Percentiles rank a stretch among this genome's conserved stretches.
Conservation (phyloP, 2,888 invertebrate species). For the Seira sanloemensis region DNA sequence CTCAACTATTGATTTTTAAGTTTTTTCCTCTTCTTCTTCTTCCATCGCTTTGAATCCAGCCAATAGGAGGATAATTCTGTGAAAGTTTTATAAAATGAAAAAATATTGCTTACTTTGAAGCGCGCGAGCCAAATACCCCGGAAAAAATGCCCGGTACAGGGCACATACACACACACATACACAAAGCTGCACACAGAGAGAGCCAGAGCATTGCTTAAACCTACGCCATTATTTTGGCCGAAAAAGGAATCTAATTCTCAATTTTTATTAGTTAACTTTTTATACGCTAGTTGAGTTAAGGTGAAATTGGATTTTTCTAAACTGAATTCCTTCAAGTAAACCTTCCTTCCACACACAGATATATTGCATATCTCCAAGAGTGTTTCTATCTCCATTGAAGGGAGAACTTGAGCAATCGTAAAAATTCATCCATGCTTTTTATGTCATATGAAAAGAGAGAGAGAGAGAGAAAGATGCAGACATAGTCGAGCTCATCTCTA, state of each 20-base stretch:
- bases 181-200: too few relatives aligned
- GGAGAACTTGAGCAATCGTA: conserved; percentile 29
- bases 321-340: neutral
- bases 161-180: too few relatives aligned
- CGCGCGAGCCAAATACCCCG: too few relatives aligned
- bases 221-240: neutral
- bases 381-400: neutral
- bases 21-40: too few relatives aligned
- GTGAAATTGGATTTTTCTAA: conserved; percentile 4
- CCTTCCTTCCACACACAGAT: neutral
- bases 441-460: conserved; percentile 19
- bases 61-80: too few relatives aligned
- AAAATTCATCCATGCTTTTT: conserved; percentile 24
- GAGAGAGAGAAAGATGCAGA: conserved; percentile 13
- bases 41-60: too few relatives aligned
- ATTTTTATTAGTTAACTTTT: neutral
- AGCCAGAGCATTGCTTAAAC: too few relatives aligned
- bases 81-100: too few relatives aligned
- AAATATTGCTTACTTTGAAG: too few relatives aligned
- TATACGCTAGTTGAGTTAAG: neutral
- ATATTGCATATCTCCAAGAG: too few relatives aligned
- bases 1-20: neutral
- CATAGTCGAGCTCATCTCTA: conserved; percentile 7
- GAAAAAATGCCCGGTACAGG: too few relatives aligned
- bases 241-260: neutral